phyloP scores from a whole-genome alignment of 2,797 vertebrate species.

The Catostomus latipinnis region DNA sequence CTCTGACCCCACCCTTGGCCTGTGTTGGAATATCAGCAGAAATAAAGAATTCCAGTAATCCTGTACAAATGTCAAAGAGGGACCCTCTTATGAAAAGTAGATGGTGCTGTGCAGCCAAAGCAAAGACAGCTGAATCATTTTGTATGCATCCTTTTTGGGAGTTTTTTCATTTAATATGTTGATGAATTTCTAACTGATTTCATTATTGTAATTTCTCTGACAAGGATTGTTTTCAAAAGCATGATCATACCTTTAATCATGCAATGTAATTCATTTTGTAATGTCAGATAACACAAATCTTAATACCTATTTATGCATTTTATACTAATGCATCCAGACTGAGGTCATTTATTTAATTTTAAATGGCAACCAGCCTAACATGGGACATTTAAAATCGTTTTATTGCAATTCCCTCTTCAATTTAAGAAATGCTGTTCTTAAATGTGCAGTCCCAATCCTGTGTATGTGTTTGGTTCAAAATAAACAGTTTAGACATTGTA shows the following conservation, averaged over 20 bases:
- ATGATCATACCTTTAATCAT: slow-evolving; percentile 5
- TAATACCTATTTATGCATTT: neutral
- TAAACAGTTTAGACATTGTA: slow-evolving; percentile 32
- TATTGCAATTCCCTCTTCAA: neutral
- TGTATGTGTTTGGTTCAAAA: neutral
- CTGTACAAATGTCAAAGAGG: neutral
- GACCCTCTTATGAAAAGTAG: neutral
- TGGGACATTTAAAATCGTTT: slow-evolving; percentile 12
- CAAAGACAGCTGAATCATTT: neutral
- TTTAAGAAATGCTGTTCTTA: neutral
- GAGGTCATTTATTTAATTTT: slow-evolving; percentile 17
- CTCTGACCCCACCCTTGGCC: neutral
- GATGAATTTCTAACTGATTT: neutral
- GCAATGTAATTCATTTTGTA: slow-evolving; percentile 4
- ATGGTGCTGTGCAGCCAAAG: neutral
- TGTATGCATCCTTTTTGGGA: neutral
- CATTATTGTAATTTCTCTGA: slow-evolving; percentile 9
- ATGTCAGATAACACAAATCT: neutral
- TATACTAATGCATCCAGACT: slow-evolving; percentile 26
- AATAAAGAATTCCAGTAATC: neutral
- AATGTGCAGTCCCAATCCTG: neutral
- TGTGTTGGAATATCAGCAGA: slow-evolving; percentile 2
- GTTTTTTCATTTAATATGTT: neutral
- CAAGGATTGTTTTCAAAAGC: slow-evolving; percentile 28
- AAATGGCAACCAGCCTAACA: neutral